A percentile compares a stretch with the other conserved stretches of the same genome.
phyloP scores from a whole-genome alignment of 1,140 invertebrate genomes.

The Drosophila punjabiensis region DNA sequence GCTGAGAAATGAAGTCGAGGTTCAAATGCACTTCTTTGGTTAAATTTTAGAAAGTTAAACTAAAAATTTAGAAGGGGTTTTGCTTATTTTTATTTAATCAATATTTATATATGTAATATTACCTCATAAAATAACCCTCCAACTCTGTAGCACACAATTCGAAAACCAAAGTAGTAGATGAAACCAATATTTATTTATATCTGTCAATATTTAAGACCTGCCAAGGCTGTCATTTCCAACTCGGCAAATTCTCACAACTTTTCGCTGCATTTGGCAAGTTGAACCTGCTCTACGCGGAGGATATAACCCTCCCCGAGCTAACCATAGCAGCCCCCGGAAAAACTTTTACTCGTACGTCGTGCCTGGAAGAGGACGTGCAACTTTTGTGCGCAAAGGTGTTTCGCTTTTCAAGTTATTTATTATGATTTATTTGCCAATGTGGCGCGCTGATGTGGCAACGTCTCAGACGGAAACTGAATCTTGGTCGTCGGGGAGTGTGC shows the following conservation, averaged over 20 bases:
- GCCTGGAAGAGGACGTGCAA: conserved; percentile 62
- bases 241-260: conserved; percentile 20
- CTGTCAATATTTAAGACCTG: background rate
- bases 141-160: too few relatives aligned
- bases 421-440: conserved; percentile 84
- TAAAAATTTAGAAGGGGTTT: background rate
- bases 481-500: conserved; percentile 14
- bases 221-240: conserved; percentile 1
- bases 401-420: conserved; percentile 84
- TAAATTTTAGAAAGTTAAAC: background rate
- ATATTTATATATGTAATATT: background rate
- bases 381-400: conserved; percentile 82
- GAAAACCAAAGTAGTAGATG: background rate
- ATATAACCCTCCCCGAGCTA: conserved; percentile 15
- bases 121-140: background rate
- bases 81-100: background rate
- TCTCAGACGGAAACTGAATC: conserved; percentile 50
- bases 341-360: conserved; percentile 34
- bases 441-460: conserved; percentile 72
- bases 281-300: background rate
- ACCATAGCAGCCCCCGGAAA: conserved; percentile 6
- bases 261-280: conserved; percentile 17
- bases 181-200: conserved; percentile 9
- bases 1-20: background rate
- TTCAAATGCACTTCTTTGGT: background rate